Evolutionary conservation across 2,113 vertebrate species (phyloP).

Genomic region (Eira barbara): DNA sequence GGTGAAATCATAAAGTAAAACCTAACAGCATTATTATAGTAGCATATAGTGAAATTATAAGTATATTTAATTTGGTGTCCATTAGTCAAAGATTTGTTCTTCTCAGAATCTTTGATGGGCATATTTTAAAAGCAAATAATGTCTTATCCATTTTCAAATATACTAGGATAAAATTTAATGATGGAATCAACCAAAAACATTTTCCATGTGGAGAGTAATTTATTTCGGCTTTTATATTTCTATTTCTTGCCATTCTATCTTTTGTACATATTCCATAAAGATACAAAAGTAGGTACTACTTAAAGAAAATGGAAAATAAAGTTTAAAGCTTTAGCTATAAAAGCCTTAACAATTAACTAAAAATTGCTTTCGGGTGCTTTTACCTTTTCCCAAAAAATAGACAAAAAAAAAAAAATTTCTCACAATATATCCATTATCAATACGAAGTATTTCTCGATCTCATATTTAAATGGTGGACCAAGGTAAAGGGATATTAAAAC

Average conservation of each 20-base stretch:
- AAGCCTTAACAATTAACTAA: slow-evolving; percentile 22
- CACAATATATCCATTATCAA: not conserved
- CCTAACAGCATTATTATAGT: not conserved
- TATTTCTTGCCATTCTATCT: not conserved
- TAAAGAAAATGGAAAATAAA: not conserved
- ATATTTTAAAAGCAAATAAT: slow-evolving; percentile 48
- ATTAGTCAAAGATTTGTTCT: slow-evolving; percentile 42
- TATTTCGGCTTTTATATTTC: slow-evolving; percentile 33
- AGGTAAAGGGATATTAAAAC: not conserved
- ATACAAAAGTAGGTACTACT: not conserved
- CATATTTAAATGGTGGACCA: not conserved
- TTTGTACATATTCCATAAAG: not conserved
- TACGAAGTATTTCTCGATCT: not conserved
- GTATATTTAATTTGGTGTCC: not conserved
- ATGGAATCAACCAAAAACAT: not conserved
- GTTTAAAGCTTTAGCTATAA: not conserved
- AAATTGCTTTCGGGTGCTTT: not conserved
- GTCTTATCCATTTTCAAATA: slow-evolving; percentile 39
- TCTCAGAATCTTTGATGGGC: not conserved
- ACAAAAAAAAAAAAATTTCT: not conserved
- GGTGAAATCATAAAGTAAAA: slow-evolving; percentile 32
- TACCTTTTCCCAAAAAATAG: not conserved
- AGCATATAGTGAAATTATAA: not conserved
- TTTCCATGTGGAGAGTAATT: not conserved
- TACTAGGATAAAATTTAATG: slow-evolving; percentile 17